Percentiles rank a stretch among this genome's conserved stretches.
These are phyloP conservation scores for Pseudochirops corinnae DNA, from an alignment of 2,797 vertebrate species.

Conservation along the genomic window DNA sequence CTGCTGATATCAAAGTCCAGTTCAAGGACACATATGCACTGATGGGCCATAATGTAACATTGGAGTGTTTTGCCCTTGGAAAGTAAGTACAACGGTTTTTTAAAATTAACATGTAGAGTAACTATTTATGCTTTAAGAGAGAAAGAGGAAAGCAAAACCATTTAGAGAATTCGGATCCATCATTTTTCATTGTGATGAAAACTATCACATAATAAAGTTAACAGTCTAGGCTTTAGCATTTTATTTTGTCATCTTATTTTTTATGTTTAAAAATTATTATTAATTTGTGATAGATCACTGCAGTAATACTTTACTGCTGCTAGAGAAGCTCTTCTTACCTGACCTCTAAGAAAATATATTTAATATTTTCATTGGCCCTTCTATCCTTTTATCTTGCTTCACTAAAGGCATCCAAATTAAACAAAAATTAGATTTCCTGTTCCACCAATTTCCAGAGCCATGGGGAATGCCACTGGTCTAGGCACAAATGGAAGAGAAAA, in stretches of 20 bases:
- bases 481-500: slow-evolving; percentile 28
- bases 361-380: neutral
- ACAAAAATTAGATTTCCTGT: neutral
- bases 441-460: neutral
- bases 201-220: neutral
- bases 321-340: neutral
- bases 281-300: neutral
- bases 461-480: slow-evolving; percentile 27
- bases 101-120: slow-evolving; percentile 55
- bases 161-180: neutral
- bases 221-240: neutral
- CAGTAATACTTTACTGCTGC: neutral
- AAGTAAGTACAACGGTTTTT: slow-evolving; percentile 91
- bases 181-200: neutral
- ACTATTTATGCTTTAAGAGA: neutral
- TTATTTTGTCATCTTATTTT: neutral
- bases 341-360: neutral
- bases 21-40: slow-evolving; percentile 91
- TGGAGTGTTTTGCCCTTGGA: slow-evolving; percentile 98
- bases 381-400: neutral
- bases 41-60: slow-evolving; percentile 93
- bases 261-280: neutral
- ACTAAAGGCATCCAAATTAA: neutral
- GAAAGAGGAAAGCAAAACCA: neutral
- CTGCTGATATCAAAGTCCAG: slow-evolving; percentile 95